Evolutionary conservation across 37 sponge, comb jelly and placozoan genomes (phyloP), one percentile per base, ranked within the genome.

Genomic region (Ianthella basta): DNA sequence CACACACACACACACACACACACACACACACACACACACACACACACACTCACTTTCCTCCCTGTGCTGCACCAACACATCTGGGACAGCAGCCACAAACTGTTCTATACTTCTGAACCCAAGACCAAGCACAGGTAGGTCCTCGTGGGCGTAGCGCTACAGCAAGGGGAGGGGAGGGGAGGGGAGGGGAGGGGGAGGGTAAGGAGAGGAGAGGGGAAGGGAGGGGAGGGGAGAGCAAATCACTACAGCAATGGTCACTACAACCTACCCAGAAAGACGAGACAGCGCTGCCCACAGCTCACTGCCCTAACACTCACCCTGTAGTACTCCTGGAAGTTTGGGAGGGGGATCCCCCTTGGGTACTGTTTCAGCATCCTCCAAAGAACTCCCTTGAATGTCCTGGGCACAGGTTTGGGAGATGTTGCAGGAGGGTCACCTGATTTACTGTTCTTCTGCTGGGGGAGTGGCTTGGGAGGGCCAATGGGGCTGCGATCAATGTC

Each of bases 311-410:
- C 24, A 2, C 64, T 61, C 29, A 75, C 78, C 78, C 37, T 32
- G 54, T 75, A 75, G 78, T 36, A 75, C 44, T 75, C 38, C 53
- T 32, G 44, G 25, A 75, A 36, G 39, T 50, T 13, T 44, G 37
- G 20, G 53, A 75, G 44, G 21, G 78, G 78, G n/a, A 75, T 50
- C 25, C 78, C 78, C 21, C n/a, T 14, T 44, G 78, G 78, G 21
- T 75, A 36, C 78, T 75, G 78, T 23, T 75, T 75, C 78, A 75
- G 54, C 53, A 75, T 1, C 25, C 78, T 39, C 78, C 78, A 75
- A 4, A 75, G 78, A 3, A 75, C 53, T 21, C 78, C 78, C 53
- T 75, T 75, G n/a, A 75, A 36, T 5, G 78, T 39, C n/a, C 40
- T 50, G n/a, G 78, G 78, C 1, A 75, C 53, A 44, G 50, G 50